Evolutionary conservation across 2,113 vertebrate genomes (phyloP).

Genomic region (Phylloscopus trochiloides): DNA sequence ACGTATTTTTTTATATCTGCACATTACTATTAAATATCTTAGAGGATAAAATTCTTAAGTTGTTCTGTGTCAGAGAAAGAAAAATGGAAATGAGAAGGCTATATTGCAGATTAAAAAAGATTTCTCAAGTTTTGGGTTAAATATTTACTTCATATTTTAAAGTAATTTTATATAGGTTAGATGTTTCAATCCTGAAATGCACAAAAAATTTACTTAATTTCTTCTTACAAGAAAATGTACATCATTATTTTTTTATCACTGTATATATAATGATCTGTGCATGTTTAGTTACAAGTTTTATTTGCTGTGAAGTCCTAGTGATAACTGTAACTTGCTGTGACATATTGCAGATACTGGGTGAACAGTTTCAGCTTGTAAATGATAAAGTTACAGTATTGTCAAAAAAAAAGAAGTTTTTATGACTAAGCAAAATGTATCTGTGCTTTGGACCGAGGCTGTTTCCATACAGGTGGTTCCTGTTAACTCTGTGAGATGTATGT

Average conservation of each 20-base stretch:
- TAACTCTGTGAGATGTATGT: neutral
- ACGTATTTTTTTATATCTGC: conserved; percentile 53
- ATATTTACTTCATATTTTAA: conserved; percentile 60
- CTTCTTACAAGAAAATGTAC: conserved; percentile 62
- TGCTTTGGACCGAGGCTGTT: conserved; percentile 18
- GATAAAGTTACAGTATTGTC: conserved; percentile 20
- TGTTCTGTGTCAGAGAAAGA: conserved; percentile 16
- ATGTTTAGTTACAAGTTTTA: conserved; percentile 36
- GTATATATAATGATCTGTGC: conserved; percentile 51
- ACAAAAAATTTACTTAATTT: conserved; percentile 62
- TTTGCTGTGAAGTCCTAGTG: conserved; percentile 47
- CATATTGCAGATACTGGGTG: conserved; percentile 49
- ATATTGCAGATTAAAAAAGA: conserved; percentile 44
- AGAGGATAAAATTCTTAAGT: conserved; percentile 34
- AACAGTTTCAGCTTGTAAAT: conserved; percentile 40
- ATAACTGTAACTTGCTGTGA: conserved; percentile 43
- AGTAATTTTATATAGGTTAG: conserved; percentile 62
- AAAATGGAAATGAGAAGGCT: conserved; percentile 23
- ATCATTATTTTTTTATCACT: conserved; percentile 63
- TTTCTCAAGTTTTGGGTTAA: conserved; percentile 47
- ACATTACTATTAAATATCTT: conserved; percentile 57
- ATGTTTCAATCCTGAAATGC: conserved; percentile 52
- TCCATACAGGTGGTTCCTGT: neutral
- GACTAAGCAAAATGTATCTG: conserved; percentile 33
- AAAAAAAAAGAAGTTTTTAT: conserved; percentile 14